These are phyloP conservation scores for Daboia siamensis DNA, from an alignment of 2,113 vertebrate species.

Conservation along the genomic window DNA sequence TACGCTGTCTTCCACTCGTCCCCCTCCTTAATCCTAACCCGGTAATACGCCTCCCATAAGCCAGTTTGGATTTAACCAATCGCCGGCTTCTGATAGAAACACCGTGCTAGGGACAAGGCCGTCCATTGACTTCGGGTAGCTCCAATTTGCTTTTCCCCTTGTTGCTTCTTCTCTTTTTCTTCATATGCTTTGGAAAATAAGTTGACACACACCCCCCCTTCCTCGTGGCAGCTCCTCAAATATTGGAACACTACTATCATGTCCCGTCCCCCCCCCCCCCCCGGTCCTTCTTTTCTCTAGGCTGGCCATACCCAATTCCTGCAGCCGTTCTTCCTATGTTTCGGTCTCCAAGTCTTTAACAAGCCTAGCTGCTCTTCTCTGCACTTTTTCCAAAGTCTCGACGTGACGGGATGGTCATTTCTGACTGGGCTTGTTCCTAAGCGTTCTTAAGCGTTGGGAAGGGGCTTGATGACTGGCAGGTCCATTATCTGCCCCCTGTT, in stretches of 20 bases:
- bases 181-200: neutral
- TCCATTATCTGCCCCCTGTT: neutral
- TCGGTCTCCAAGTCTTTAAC: neutral
- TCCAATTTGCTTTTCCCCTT: neutral
- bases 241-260: neutral
- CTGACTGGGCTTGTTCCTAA: neutral
- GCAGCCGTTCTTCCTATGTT: neutral
- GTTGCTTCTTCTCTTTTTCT: neutral
- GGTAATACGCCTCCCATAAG: no score
- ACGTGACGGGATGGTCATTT: neutral
- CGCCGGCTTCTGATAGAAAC: no score
- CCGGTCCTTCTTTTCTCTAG: neutral
- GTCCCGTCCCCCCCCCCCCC: neutral
- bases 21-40: no score
- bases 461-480: neutral
- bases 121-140: no score
- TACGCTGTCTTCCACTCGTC: no score
- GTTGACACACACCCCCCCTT: fast-evolving
- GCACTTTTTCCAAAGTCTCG: neutral
- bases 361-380: neutral
- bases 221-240: neutral
- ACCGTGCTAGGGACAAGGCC: no score
- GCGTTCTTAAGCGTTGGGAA: neutral
- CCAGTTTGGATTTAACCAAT: no score
- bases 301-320: neutral